Percentiles rank a stretch among this genome's conserved stretches.
Conservation (phyloP, 2,797 vertebrate genomes). For the Siniperca scherzeri region DNA sequence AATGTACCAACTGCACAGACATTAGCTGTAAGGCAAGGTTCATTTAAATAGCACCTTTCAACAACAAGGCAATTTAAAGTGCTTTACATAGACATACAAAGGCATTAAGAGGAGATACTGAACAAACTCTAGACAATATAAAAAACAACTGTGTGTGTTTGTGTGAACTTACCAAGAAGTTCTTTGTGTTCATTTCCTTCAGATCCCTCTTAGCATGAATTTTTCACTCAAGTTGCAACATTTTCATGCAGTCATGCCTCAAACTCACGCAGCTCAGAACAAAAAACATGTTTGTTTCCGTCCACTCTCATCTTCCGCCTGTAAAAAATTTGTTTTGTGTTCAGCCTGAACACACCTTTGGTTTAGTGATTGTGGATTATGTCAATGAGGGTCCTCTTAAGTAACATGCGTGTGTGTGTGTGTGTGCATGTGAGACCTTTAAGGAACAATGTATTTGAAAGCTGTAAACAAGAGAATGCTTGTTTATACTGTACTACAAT, state of each 20-base stretch:
- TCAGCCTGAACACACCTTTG: background rate
- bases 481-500: background rate
- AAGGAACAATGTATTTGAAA: constrained; percentile 15
- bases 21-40: background rate
- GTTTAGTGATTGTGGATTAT: background rate
- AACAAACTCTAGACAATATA: background rate
- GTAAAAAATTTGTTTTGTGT: background rate
- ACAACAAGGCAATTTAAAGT: constrained; percentile 6
- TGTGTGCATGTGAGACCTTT: constrained; percentile 3
- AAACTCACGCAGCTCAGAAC: background rate
- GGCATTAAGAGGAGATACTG: background rate
- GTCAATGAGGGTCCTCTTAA: background rate
- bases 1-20: background rate
- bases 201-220: background rate
- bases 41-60: background rate
- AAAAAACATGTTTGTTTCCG: background rate
- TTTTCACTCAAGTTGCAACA: background rate
- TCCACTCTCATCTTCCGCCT: background rate
- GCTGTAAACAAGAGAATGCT: background rate
- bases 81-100: background rate
- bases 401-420: background rate
- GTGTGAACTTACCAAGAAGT: background rate
- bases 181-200: background rate
- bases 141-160: background rate
- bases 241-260: background rate